Percentiles rank a stretch among this genome's conserved stretches.
Evolutionary conservation across 1,140 invertebrate genomes (phyloP).

Genomic region (Lepidostoma basale): DNA sequence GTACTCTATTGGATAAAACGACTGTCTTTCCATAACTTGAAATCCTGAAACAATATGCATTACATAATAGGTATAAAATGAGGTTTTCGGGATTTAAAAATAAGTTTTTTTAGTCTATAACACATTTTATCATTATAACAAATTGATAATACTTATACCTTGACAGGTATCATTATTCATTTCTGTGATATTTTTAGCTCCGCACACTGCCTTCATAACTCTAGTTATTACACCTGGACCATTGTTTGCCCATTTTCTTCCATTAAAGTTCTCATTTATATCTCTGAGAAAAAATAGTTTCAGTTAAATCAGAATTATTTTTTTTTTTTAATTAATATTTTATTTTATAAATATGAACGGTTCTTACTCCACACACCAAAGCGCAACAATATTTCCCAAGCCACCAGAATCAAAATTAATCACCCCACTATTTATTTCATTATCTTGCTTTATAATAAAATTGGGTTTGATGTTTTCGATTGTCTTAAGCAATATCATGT

Average conservation of each 20-base stretch:
- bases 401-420: slow-evolving; percentile 64
- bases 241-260: neutral
- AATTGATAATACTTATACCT: neutral
- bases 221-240: neutral
- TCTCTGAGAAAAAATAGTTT: neutral
- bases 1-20: neutral
- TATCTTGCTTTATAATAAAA: slow-evolving; percentile 63
- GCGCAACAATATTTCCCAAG: slow-evolving; percentile 63
- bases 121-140: neutral
- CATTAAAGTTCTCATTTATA: neutral
- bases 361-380: slow-evolving; percentile 22
- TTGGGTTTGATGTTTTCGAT: slow-evolving; percentile 65
- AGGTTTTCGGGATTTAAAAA: neutral
- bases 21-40: neutral
- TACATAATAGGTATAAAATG: neutral
- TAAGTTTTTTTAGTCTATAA: neutral
- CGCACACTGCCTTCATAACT: neutral
- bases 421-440: slow-evolving; percentile 67
- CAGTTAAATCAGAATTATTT: too few relatives aligned
- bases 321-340: too few relatives aligned
- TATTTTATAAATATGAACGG: neutral
- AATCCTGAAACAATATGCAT: neutral
- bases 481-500: slow-evolving; percentile 71
- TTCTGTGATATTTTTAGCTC: neutral
- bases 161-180: neutral